Evolutionary conservation across 2,113 vertebrate genomes (phyloP), one percentile per base, ranked within the genome.

Genomic region (Aphyosemion australe): DNA sequence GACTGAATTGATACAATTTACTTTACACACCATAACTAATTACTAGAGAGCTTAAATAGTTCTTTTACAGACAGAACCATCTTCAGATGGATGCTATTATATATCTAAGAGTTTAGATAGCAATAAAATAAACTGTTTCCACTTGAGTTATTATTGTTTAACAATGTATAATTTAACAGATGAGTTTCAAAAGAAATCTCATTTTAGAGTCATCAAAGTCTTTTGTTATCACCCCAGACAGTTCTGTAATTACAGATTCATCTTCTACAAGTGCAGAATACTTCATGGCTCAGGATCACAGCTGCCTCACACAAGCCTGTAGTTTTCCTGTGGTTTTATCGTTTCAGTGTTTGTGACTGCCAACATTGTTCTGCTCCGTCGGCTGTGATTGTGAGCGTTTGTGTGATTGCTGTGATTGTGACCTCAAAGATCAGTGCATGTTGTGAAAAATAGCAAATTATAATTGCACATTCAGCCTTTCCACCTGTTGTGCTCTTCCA

Each of bases 321-420:
- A 16, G 47, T 84, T 84, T 72, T 80, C 65, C 48, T 67, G 68
- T 80, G 76, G 62, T 41, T 49, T 65, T 65, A 63, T 73, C 53
- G 50, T 54, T 53, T 59, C 53, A 32, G 2, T 54, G 61, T 70
- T 59, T 50, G 48, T 61, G 15, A 39, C 1, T 9, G 46, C 34
- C 31, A 53, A 69, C 37, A 45, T 50, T 49, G 18, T 73, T 69
- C 53, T 58, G 59, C 55, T 46, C 31, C 64, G 15, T n/a, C n/a
- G 5, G 42, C 45, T 39, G 49, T 32, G 69, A 68, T 61, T 48
- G 34, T 21, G 59, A 73, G 49, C 10, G 31, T 14, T 26, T 26
- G 26, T 26, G 26, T 26, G 26, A 26, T 26, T 26, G 26, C 26
- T 2, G 26, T 26, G 26, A 26, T 0, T 8, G 16, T 59, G 61